Evolutionary conservation across 1,140 invertebrate genomes (phyloP).

Genomic region (Atta colombica): DNA sequence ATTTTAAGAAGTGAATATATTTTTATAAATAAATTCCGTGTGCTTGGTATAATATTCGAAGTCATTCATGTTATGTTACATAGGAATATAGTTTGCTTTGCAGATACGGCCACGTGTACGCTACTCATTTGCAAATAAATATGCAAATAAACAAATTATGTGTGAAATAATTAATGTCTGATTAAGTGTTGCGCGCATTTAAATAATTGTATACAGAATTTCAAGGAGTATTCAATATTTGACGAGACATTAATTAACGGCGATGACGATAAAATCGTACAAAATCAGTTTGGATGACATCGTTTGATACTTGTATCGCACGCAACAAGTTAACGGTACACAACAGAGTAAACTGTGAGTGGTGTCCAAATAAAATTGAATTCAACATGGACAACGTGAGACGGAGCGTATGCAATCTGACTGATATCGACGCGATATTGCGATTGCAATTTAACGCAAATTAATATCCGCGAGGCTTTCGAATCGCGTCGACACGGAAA

Average conservation of each 20-base stretch:
- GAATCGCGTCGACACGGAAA: not conserved
- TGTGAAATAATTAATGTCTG: conserved; percentile 15
- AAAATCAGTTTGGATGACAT: conserved; percentile 11
- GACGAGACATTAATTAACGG: conserved; percentile 23
- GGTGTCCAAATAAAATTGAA: conserved; percentile 33
- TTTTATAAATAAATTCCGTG: not conserved
- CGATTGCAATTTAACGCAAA: conserved; percentile 26
- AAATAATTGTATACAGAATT: conserved; percentile 9
- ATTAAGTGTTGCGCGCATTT: not conserved
- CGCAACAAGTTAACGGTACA: conserved; percentile 51
- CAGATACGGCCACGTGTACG: conserved; percentile 6
- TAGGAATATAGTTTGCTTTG: conserved; percentile 30
- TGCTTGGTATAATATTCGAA: conserved; percentile 35
- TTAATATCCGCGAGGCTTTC: conserved; percentile 18
- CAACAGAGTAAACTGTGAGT: conserved; percentile 9
- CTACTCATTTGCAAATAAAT: conserved; percentile 41
- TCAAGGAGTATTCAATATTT: not conserved
- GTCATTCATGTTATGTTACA: not conserved
- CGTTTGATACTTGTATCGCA: conserved; percentile 4
- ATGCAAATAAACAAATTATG: not conserved
- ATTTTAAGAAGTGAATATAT: conserved; percentile 40
- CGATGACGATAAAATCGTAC: conserved; percentile 26
- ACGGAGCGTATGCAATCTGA: not conserved
- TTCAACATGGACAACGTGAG: conserved; percentile 8
- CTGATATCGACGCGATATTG: conserved; percentile 22